Evolutionary conservation across 1,140 invertebrate species (phyloP), one percentile per base, ranked within the genome.

Genomic region (Globodera ellingtonae): DNA sequence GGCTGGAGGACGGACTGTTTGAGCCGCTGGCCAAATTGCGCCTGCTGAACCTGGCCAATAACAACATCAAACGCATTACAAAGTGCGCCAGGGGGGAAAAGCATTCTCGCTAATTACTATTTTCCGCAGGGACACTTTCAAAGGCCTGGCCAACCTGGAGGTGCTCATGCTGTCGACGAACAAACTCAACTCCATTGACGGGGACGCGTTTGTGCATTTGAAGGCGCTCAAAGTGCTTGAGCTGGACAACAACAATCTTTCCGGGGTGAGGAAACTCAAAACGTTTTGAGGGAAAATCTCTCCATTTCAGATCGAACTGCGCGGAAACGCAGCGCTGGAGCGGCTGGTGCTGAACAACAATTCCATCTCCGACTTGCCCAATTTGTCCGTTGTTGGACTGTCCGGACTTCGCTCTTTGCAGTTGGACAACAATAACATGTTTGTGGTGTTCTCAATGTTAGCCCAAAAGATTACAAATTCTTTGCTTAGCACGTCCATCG

Each of bases 281-380:
- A 67, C 35, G 66, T 21, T 50, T 65, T 35, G 21, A n/a, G 8
- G 59, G 0, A 15, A 66, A 6, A 81, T 80, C 46, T 44, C 6
- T 9, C 21, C 15, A 24, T 74, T 75, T 75, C 67, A 88, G 84
- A 56, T 88, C 8, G 77, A 84, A 70, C 66, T 88, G 3, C 78
- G 76, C 24, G 72, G 71, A 46, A 78, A 86, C 18, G 59, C 75
- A 15, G 75, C 83, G 44, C 82, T 88, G n/a, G 79, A 89, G 75
- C 79, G 80, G 44, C 78, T 88, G 6, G 79, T 85, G 35, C 77
- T 88, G 56, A 89, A 88, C 79, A 88, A 88, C 79, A 88, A 88
- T 70, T 80, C 73, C 15, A 81, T 88, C 52, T 21, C 79, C n/a
- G 78, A 80, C 18, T 52, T 88, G 62, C 80, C 86, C 65, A 46